Base-by-base conservation (phyloP, 2,888 invertebrate species). In the Onthophagus sagittarius region DNA sequence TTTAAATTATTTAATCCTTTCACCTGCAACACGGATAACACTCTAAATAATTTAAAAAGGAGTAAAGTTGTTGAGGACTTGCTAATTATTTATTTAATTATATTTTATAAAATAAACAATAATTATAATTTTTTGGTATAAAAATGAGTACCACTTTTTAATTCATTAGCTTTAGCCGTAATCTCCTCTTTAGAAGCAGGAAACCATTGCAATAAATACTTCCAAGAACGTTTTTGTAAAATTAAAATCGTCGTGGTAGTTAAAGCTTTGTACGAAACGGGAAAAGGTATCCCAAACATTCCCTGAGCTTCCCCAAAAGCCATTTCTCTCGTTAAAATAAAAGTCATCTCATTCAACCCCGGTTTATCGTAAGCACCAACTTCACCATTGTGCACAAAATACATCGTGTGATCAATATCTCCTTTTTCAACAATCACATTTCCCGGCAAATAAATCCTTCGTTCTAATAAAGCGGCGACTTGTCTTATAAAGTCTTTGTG, bases 371-470 rank as follows among this genome's bases (percentile, higher is more conserved):
- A 73, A 1, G 77, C 76, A 5, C 71, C 76, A 7, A 88, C 88
- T 83, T 87, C 86, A 75, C 88, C 88, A 78, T 86, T 82, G 76
- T 88, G 88, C 80, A 88, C 87, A 71, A 88, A 88, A 76, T 88
- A 88, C 79, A 88, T 87, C 73, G 86, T 86, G 75, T 87, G 87
- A 76, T 88, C 87, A 0, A 87, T 85, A 76, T 88, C 88, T 0
- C 87, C 87, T 14, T 86, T 84, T 77, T 88, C 88, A 13, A 87
- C 88, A 15, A 88, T 87, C 33, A 87, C 87, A 79, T 88, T 87
- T 6, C 86, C 86, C 0, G 87, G 87, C 72, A 88, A 88, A 78
- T 87, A 88, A 0, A 88, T 86, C 63, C 87, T 87, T 53, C 73
- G 72, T 73, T 85, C 85, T 81, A 88, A 82, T 85, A 87, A 86